Evolutionary conservation across 1,140 invertebrate genomes (phyloP).

Genomic region (Drosophila sulfurigaster): DNA sequence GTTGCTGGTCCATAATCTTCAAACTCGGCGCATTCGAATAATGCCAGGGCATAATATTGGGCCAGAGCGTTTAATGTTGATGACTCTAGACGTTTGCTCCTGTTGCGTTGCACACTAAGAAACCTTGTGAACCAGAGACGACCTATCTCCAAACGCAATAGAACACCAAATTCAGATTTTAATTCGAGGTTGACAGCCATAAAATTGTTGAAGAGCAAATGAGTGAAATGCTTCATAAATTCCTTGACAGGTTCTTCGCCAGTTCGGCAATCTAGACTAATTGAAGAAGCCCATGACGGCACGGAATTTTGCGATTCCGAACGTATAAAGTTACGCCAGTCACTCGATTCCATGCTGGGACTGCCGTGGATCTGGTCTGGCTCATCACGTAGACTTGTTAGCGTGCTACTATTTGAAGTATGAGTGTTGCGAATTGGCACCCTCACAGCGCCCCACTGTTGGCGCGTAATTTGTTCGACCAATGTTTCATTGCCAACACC

Average conservation of each 20-base stretch:
- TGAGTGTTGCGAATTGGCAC: constrained; percentile 70
- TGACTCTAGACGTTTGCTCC: constrained; percentile 89
- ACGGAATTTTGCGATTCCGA: constrained; percentile 89
- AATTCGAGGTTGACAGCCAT: constrained; percentile 87
- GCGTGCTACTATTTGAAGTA: constrained; percentile 79
- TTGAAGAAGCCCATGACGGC: constrained; percentile 90
- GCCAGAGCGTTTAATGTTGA: constrained; percentile 91
- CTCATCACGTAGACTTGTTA: constrained; percentile 78
- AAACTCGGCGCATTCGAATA: constrained; percentile 92
- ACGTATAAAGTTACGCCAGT: constrained; percentile 81
- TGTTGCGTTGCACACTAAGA: constrained; percentile 90
- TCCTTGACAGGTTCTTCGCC: constrained; percentile 89
- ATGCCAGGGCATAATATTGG: constrained; percentile 91
- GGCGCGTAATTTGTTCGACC: constrained; percentile 26
- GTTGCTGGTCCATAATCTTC: constrained; percentile 92
- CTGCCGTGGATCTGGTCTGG: constrained; percentile 73
- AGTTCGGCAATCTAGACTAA: constrained; percentile 89
- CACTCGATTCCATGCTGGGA: constrained; percentile 83
- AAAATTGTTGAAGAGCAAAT: constrained; percentile 88
- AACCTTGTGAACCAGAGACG: constrained; percentile 90
- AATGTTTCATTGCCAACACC: background rate
- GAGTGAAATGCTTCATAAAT: constrained; percentile 91
- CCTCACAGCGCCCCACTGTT: constrained; percentile 50
- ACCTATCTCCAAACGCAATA: constrained; percentile 86
- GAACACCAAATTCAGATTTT: constrained; percentile 89